A percentile compares a stretch with the other conserved stretches of the same genome.
These are phyloP conservation scores for Pseudochirops cupreus DNA, from an alignment of 2,797 vertebrate genomes.

Conservation along the genomic window DNA sequence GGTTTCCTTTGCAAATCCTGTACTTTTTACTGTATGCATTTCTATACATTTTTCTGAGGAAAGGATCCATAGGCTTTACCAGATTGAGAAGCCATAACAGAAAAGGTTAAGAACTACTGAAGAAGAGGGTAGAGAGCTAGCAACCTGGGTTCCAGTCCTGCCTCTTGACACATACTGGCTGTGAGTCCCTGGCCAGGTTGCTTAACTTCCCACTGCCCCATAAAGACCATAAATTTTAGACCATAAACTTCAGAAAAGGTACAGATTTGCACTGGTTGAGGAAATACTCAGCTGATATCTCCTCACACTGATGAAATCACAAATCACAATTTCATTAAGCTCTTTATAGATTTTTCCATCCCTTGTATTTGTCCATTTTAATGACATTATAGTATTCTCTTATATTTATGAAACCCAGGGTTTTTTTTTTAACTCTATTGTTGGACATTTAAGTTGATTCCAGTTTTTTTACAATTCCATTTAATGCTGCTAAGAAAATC, in stretches of 20 bases:
- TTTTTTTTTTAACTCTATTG: background rate
- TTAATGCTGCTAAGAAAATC: background rate
- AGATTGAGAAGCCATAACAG: background rate
- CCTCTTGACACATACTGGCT: background rate
- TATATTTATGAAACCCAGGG: background rate
- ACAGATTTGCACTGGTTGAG: background rate
- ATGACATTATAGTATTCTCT: background rate
- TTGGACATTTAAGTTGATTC: background rate
- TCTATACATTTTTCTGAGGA: background rate
- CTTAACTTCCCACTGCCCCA: background rate
- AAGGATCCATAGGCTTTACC: background rate
- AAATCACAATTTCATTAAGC: background rate
- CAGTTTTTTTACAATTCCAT: background rate
- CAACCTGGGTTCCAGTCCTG: background rate
- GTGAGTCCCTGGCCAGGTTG: too few species aligned
- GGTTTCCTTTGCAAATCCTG: background rate
- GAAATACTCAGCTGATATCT: background rate
- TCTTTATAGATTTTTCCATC: background rate
- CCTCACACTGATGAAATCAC: background rate
- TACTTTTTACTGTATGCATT: background rate
- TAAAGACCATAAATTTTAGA: background rate
- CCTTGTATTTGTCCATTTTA: background rate
- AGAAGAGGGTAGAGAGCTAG: background rate
- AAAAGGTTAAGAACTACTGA: background rate
- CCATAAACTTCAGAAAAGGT: background rate